Conservation (phyloP, 2,888 invertebrate species). For the Chironomus tentans region DNA sequence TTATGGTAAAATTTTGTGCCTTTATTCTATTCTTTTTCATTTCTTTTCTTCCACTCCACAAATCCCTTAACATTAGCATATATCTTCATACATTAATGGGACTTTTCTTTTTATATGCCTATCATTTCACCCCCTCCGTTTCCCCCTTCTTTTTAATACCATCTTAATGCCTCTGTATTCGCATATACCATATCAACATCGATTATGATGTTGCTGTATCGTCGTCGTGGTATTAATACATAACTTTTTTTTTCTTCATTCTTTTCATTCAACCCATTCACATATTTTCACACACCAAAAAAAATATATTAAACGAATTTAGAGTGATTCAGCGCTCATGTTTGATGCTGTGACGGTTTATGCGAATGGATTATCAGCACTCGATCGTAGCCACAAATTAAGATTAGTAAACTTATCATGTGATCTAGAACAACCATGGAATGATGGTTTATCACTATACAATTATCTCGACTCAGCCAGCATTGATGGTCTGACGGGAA, state of each 20-base stretch:
- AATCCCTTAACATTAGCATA: background rate
- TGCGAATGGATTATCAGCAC: conserved; percentile 64
- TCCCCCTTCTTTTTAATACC: background rate
- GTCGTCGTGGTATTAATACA: too few species aligned
- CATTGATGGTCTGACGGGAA: conserved; percentile 74
- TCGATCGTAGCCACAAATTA: conserved; percentile 60
- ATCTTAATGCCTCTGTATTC: background rate
- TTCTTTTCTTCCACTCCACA: background rate
- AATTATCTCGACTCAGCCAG: conserved; percentile 65
- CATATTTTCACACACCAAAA: background rate
- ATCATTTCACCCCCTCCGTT: background rate
- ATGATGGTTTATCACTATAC: conserved; percentile 64
- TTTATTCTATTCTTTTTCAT: conserved; percentile 27
- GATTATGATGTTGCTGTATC: background rate
- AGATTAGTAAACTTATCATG: conserved; percentile 71
- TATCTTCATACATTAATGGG: background rate
- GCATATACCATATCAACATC: background rate
- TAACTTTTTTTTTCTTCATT: too few species aligned
- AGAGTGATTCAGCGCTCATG: conserved; percentile 79
- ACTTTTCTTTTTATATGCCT: background rate
- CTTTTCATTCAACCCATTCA: background rate
- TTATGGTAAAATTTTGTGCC: conserved; percentile 46
- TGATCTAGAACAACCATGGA: conserved; percentile 68
- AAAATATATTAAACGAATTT: background rate
- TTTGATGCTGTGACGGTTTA: conserved; percentile 80